Evolutionary conservation across 1,140 invertebrate genomes (phyloP), one percentile per base, ranked within the genome.

Genomic region (Diabrotica virgifera): DNA sequence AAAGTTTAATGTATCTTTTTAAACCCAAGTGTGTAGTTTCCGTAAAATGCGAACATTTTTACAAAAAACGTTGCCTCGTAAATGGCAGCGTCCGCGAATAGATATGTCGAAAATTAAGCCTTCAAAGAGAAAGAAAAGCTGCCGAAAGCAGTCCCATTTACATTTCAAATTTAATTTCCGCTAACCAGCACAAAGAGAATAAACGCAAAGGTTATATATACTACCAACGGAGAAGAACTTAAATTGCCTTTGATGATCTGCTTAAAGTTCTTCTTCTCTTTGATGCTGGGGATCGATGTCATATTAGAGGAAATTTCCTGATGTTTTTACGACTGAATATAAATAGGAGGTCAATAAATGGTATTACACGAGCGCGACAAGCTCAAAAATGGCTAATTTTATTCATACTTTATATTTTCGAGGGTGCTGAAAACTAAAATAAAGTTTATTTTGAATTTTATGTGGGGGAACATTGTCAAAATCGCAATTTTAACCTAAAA

Each of bases 151-250:
- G n/a, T 57, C 36, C 55, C 14, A 55, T 57, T 57, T 36, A 36
- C 36, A 57, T 57, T 57, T 57, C 55, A 57, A 36, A 57, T 57
- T 57, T 57, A 36, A 57, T 57, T 57, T 57, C 55, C 55, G 36
- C 55, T 12, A 57, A 57, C 55, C 55, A 37, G 24, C 36, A 57
- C 55, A 57, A 57, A 57, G 55, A 36, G 12, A 57, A 36, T 36
- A 36, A 57, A 10, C 24, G 24, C n/a, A 57, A n/a, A 13, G 55
- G 36, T 57, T 57, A 57, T 57, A 57, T 46, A 46, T 36, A 57
- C 55, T 36, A 11, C 40, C 40, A 46, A 46, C 40, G 40, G n/a
- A 46, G 13, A 57, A 57, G 10, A 57, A 57, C 24, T 36, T 57
- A 36, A 57, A 54, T 37, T 57, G 24, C 35, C 36, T n/a, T 57